A percentile compares a stretch with the other conserved stretches of the same genome.
Evolutionary conservation across 2,888 invertebrate species (phyloP).

Genomic region (Cancer borealis): DNA sequence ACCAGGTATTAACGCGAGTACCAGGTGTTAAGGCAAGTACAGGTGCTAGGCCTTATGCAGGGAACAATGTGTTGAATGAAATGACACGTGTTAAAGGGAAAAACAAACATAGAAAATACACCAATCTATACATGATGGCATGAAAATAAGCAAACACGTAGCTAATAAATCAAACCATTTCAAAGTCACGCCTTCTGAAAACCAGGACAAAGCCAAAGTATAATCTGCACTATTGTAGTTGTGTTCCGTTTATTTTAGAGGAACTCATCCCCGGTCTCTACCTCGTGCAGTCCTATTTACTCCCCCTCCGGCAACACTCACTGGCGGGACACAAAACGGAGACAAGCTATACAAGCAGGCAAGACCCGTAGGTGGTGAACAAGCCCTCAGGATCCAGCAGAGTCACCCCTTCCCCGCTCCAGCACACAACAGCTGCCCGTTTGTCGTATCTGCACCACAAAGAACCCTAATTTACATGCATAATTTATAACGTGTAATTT

Average conservation of each 20-base stretch:
- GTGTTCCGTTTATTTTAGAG: background rate
- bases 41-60: too few species aligned
- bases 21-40: too few species aligned
- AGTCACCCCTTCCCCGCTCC: background rate
- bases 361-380: background rate
- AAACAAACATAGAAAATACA: too few species aligned
- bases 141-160: too few species aligned
- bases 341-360: background rate
- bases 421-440: constrained; percentile 20
- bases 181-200: too few species aligned
- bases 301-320: background rate
- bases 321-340: background rate
- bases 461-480: constrained; percentile 11
- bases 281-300: background rate
- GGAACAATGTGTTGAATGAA: too few species aligned
- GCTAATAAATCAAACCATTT: too few species aligned
- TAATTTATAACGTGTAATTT: background rate
- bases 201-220: background rate
- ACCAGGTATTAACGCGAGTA: too few species aligned
- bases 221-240: background rate
- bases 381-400: background rate
- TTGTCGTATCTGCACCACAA: constrained; percentile 20
- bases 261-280: background rate
- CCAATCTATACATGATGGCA: too few species aligned
- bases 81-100: too few species aligned